phyloP scores from a whole-genome alignment of 2,888 invertebrate genomes.

The Mesorhabditis spiculigera region DNA sequence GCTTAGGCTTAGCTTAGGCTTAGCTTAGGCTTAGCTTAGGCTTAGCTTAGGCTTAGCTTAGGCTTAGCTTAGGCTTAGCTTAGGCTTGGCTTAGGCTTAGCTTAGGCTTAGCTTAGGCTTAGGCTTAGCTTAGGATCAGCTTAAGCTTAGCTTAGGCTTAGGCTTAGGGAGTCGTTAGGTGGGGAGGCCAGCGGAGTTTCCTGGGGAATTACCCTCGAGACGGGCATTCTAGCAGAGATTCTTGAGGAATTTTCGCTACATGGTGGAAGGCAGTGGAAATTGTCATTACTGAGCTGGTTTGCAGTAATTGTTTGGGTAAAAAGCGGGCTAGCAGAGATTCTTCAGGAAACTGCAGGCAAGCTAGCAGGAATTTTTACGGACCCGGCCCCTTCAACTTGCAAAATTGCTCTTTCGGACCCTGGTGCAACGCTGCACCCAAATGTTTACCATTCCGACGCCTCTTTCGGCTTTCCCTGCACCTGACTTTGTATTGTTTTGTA shows the following conservation, averaged over 20 bases:
- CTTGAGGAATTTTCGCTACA: background rate
- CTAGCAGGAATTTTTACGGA: background rate
- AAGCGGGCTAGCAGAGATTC: background rate
- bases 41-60: background rate
- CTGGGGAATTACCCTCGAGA: background rate
- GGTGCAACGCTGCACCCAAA: too few species aligned
- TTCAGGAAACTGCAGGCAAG: background rate
- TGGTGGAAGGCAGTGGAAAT: background rate
- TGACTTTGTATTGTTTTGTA: too few species aligned
- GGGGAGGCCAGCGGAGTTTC: background rate
- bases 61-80: background rate
- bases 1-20: background rate
- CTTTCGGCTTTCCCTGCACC: too few species aligned
- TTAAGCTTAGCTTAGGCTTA: background rate
- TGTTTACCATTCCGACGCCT: too few species aligned
- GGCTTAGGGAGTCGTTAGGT: background rate
- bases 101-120: background rate
- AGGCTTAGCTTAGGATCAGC: background rate
- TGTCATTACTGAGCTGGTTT: background rate
- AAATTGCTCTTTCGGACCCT: too few species aligned
- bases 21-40: background rate
- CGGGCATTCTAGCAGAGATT: background rate
- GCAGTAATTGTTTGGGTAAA: background rate
- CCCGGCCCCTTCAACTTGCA: too few species aligned
- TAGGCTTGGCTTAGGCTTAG: background rate